Evolutionary conservation across 1,140 invertebrate genomes (phyloP).

Genomic region (Drosophila grimshawi): DNA sequence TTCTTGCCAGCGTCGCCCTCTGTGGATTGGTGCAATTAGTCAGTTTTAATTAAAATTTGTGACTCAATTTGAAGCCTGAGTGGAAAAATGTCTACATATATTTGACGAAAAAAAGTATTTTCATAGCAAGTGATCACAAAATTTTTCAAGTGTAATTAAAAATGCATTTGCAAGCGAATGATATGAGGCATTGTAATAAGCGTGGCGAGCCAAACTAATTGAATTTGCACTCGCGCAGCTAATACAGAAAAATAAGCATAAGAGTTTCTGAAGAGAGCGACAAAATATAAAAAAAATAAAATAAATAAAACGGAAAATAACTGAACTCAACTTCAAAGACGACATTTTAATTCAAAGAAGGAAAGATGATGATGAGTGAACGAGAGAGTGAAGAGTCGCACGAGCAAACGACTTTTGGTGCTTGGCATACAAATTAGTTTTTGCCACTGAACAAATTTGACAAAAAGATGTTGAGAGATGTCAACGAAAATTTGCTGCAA

Average conservation of each 20-base stretch:
- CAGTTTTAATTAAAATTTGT: constrained; percentile 31
- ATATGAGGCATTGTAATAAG: constrained; percentile 78
- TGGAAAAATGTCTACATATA: background rate
- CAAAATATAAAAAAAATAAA: background rate
- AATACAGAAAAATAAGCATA: constrained; percentile 6
- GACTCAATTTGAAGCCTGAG: background rate
- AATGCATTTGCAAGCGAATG: constrained; percentile 74
- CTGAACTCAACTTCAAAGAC: constrained; percentile 66
- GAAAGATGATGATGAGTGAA: constrained; percentile 1
- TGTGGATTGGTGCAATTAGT: background rate
- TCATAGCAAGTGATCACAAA: constrained; percentile 54
- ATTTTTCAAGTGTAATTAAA: constrained; percentile 70
- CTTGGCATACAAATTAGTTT: constrained; percentile 77
- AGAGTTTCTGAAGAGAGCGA: background rate
- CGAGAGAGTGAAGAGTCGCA: constrained; percentile 17
- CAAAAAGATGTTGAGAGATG: constrained; percentile 52
- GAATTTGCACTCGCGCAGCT: constrained; percentile 52
- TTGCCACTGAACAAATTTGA: constrained; percentile 35
- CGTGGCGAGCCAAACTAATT: constrained; percentile 57
- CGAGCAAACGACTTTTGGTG: constrained; percentile 69
- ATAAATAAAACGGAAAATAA: constrained; percentile 16
- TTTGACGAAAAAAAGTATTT: background rate
- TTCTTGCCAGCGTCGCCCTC: background rate
- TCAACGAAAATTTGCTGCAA: constrained; percentile 60
- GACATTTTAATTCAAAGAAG: constrained; percentile 56